phyloP scores from a whole-genome alignment of 2,113 vertebrate genomes.

The Menidia beryllina region DNA sequence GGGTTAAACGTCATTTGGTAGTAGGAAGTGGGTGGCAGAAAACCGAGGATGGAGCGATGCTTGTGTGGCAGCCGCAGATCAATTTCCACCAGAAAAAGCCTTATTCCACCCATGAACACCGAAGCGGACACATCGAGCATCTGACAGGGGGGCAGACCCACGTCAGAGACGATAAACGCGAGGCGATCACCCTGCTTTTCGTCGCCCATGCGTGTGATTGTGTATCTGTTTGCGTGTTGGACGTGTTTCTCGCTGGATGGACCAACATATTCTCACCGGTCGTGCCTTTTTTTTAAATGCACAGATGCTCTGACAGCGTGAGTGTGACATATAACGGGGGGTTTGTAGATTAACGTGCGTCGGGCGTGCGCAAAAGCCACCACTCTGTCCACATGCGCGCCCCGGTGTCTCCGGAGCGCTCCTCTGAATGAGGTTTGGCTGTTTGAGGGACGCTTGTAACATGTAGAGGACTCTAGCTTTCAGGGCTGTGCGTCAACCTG shows the following conservation, averaged over 20 bases:
- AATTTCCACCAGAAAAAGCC: constrained; percentile 37
- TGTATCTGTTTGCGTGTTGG: background rate
- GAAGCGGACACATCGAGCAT: constrained; percentile 2
- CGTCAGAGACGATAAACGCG: constrained; percentile 12
- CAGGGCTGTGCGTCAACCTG: background rate
- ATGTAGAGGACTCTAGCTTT: background rate
- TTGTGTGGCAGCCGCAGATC: constrained; percentile 32
- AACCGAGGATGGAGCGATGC: constrained; percentile 59
- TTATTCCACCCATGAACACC: background rate
- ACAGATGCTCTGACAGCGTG: constrained; percentile 10
- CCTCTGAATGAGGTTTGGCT: constrained; percentile 1
- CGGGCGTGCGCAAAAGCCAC: constrained; percentile 1
- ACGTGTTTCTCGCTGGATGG: background rate
- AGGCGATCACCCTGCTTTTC: constrained; percentile 20
- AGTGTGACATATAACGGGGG: background rate
- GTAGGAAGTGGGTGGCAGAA: constrained; percentile 77
- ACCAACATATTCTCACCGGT: constrained; percentile 15
- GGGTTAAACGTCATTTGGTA: constrained; percentile 72
- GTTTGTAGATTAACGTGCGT: constrained; percentile 7
- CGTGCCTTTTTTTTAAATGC: constrained; percentile 6
- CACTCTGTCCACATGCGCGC: background rate
- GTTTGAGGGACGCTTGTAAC: constrained; percentile 7
- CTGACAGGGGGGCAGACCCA: constrained; percentile 2
- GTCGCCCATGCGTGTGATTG: background rate
- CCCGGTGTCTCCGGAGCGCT: background rate